Evolutionary conservation across 2,113 vertebrate genomes (phyloP).

Genomic region (Oreocharis arfaki): DNA sequence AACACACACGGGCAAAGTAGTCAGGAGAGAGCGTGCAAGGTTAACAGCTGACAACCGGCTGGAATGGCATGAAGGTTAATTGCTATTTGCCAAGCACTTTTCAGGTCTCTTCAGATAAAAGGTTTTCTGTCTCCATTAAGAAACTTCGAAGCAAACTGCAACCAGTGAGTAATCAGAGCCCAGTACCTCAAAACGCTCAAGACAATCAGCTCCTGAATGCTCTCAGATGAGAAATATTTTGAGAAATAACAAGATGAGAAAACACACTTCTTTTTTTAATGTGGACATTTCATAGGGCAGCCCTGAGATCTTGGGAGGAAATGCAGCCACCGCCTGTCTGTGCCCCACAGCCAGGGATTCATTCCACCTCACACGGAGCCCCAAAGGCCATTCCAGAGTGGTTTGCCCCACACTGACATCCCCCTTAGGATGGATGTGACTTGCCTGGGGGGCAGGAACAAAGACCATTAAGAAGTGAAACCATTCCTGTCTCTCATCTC

Average conservation of each 20-base stretch:
- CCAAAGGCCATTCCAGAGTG: accelerated
- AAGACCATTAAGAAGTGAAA: neutral
- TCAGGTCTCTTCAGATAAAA: slow-evolving; percentile 4
- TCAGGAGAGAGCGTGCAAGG: neutral
- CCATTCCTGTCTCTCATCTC: neutral
- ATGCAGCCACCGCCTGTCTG: neutral
- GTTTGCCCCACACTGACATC: neutral
- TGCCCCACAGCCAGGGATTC: no score
- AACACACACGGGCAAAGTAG: neutral
- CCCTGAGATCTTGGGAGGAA: neutral
- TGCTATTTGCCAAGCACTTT: slow-evolving; percentile 28
- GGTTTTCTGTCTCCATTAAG: neutral
- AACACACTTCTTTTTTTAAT: neutral
- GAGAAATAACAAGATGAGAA: neutral
- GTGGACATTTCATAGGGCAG: neutral
- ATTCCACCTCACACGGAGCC: accelerated
- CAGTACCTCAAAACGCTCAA: neutral
- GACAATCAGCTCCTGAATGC: neutral
- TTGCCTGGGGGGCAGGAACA: neutral
- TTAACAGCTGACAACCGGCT: neutral
- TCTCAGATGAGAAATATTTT: neutral
- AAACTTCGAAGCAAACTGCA: neutral
- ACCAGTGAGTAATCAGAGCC: neutral
- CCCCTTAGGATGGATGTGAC: neutral
- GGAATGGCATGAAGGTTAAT: slow-evolving; percentile 11